Percentiles rank a stretch among this genome's conserved stretches.
These are phyloP conservation scores for Eumaeus atala DNA, from an alignment of 1,140 invertebrate species.

Conservation along the genomic window DNA sequence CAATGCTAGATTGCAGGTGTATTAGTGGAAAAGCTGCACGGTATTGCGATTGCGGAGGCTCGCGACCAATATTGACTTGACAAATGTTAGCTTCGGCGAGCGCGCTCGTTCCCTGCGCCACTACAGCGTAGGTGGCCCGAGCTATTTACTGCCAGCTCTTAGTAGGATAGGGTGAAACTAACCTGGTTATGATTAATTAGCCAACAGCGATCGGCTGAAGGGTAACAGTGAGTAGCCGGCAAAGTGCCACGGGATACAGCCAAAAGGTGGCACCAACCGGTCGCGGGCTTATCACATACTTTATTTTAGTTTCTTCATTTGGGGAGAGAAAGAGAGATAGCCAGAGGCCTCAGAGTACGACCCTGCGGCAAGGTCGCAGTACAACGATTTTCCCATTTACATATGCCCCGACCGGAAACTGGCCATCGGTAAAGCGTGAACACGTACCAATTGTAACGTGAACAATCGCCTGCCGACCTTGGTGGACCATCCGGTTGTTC, in stretches of 20 bases:
- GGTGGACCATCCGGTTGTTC: slow-evolving; percentile 25
- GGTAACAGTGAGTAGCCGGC: no score
- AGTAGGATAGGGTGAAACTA: no score
- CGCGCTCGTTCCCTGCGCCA: slow-evolving; percentile 45
- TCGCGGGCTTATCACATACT: neutral
- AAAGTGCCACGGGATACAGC: no score
- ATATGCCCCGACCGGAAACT: slow-evolving; percentile 44
- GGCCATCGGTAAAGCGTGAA: slow-evolving; percentile 39
- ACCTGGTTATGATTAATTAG: neutral
- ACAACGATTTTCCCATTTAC: slow-evolving; percentile 41
- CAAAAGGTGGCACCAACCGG: no score
- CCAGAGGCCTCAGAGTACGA: neutral
- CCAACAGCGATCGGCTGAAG: no score
- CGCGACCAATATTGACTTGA: slow-evolving; percentile 61
- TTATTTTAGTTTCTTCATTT: neutral
- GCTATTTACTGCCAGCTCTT: slow-evolving; percentile 30
- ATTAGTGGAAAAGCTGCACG: slow-evolving; percentile 21
- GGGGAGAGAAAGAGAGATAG: neutral
- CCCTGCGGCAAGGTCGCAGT: slow-evolving; percentile 17
- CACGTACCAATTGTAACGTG: slow-evolving; percentile 36
- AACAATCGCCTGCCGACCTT: slow-evolving; percentile 27
- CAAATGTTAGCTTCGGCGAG: slow-evolving; percentile 55
- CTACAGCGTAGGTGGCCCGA: slow-evolving; percentile 36
- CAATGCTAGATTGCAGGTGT: no score
- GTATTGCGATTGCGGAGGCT: slow-evolving; percentile 50